phyloP scores from a whole-genome alignment of 2,797 vertebrate genomes.

The Apogon hyalosoma region DNA sequence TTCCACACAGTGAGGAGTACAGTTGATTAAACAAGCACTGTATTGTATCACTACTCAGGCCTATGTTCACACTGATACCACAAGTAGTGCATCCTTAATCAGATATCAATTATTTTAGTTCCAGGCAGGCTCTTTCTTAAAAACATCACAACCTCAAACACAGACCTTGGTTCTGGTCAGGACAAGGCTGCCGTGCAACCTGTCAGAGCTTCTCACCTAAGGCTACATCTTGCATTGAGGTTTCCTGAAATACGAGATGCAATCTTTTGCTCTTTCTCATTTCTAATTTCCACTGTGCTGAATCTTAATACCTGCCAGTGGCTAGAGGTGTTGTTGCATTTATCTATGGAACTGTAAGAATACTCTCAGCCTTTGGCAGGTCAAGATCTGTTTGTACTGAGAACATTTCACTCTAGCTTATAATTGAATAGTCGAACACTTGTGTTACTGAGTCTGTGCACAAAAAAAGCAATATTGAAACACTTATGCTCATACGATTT shows the following conservation, averaged over 20 bases:
- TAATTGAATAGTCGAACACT: slow-evolving; percentile 11
- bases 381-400: slow-evolving; percentile 15
- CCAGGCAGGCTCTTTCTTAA: slow-evolving; percentile 22
- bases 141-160: slow-evolving; percentile 11
- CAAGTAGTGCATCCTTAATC: neutral
- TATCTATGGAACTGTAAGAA: slow-evolving; percentile 28
- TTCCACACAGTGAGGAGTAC: too few species aligned
- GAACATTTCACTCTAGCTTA: slow-evolving; percentile 2
- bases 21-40: too few species aligned
- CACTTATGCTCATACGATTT: neutral
- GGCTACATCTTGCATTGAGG: slow-evolving; percentile 19
- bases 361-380: slow-evolving; percentile 8
- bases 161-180: slow-evolving; percentile 29
- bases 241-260: slow-evolving; percentile 10
- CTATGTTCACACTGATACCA: too few species aligned
- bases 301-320: slow-evolving; percentile 46
- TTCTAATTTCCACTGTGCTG: slow-evolving; percentile 41
- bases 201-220: slow-evolving; percentile 45
- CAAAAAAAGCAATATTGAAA: slow-evolving; percentile 1
- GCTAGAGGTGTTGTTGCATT: slow-evolving; percentile 43
- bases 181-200: slow-evolving; percentile 40
- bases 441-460: neutral
- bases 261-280: slow-evolving; percentile 34
- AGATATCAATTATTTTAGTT: slow-evolving; percentile 26
- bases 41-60: too few species aligned